phyloP scores from a whole-genome alignment of 2,113 vertebrate genomes.

The Cathartes aura region DNA sequence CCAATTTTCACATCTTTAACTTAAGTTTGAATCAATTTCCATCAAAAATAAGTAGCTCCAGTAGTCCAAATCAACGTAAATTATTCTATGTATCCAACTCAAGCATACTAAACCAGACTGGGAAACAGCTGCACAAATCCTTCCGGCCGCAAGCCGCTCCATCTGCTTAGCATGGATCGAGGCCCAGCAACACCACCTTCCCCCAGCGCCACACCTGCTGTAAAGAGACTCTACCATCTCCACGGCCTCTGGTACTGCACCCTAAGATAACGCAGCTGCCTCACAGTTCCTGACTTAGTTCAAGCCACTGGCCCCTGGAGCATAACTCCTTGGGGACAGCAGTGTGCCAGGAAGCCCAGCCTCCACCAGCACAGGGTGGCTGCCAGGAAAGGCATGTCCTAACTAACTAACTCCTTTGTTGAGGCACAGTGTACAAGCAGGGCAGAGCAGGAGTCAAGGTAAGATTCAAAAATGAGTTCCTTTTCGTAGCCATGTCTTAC shows the following conservation, averaged over 20 bases:
- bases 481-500: not conserved
- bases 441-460: not conserved
- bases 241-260: not conserved
- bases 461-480: not conserved
- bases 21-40: not conserved
- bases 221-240: not conserved
- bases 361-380: not conserved
- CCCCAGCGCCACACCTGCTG: not conserved
- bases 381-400: not conserved
- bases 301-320: not conserved
- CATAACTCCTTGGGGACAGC: not conserved
- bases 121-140: not conserved
- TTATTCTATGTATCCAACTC: not conserved
- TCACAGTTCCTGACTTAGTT: not conserved
- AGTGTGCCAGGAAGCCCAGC: not conserved
- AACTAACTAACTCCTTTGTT: rapidly evolving
- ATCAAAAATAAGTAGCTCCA: not conserved
- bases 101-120: not conserved
- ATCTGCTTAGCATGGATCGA: rapidly evolving
- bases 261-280: not conserved
- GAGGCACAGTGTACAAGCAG: rapidly evolving
- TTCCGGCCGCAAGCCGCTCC: rapidly evolving
- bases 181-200: not conserved
- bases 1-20: not conserved
- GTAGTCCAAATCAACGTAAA: not conserved